phyloP scores from a whole-genome alignment of 2,888 invertebrate genomes.

The Drosophila prostipennis region DNA sequence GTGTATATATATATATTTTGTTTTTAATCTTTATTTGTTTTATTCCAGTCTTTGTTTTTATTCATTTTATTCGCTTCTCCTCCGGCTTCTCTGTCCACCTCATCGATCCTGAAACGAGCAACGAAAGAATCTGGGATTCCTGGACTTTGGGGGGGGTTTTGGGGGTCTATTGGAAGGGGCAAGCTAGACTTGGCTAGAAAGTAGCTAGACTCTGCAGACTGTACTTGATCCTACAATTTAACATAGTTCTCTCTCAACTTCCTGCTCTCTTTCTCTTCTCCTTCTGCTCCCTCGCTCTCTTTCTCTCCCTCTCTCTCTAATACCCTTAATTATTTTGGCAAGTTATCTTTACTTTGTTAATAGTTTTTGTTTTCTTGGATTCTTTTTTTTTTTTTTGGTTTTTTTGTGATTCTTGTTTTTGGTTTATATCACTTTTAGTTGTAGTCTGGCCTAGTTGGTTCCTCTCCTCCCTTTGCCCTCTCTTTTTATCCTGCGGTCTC shows the following conservation, averaged over 20 bases:
- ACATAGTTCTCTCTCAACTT: slow-evolving; percentile 35
- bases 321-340: slow-evolving; percentile 76
- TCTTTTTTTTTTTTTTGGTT: slow-evolving; percentile 4
- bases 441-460: slow-evolving; percentile 57
- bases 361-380: slow-evolving; percentile 10
- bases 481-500: slow-evolving; percentile 3
- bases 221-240: slow-evolving; percentile 45
- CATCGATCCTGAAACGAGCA: slow-evolving; percentile 15
- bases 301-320: slow-evolving; percentile 28
- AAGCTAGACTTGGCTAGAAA: slow-evolving; percentile 25
- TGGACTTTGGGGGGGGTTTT: slow-evolving; percentile 8
- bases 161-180: slow-evolving; percentile 20
- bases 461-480: slow-evolving; percentile 10
- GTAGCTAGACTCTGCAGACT: slow-evolving; percentile 29
- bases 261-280: neutral
- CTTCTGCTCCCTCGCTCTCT: slow-evolving; percentile 9
- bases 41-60: slow-evolving; percentile 72
- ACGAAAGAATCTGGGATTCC: slow-evolving; percentile 22
- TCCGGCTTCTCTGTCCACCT: slow-evolving; percentile 5
- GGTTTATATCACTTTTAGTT: slow-evolving; percentile 67
- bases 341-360: slow-evolving; percentile 56
- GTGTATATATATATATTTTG: slow-evolving; percentile 37
- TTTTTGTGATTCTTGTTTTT: slow-evolving; percentile 52
- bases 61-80: slow-evolving; percentile 50
- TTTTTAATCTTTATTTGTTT: slow-evolving; percentile 44